A percentile compares a stretch with the other conserved stretches of the same genome.
phyloP scores from a whole-genome alignment of 2,113 vertebrate species.

The Clarias gariepinus region DNA sequence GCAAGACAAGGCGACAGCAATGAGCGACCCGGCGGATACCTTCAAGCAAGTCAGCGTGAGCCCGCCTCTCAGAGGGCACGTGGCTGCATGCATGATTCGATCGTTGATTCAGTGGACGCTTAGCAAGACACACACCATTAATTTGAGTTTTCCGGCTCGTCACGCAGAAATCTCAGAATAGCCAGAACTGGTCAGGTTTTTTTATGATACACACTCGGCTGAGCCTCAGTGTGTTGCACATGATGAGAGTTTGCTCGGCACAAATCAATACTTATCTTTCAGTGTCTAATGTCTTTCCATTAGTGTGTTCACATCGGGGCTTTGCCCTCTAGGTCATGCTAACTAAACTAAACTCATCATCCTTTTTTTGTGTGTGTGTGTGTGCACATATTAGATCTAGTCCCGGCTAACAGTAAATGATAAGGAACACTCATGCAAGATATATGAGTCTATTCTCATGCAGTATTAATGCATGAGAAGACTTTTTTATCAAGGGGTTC shows the following conservation, averaged over 20 bases:
- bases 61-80: not conserved
- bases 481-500: not conserved
- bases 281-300: constrained; percentile 13
- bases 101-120: not conserved
- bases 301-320: not conserved
- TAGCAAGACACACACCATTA: constrained; percentile 12
- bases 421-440: constrained; percentile 17
- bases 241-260: constrained; percentile 11
- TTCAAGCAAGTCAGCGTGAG: not conserved
- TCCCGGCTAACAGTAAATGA: not conserved
- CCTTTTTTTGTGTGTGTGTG: not conserved
- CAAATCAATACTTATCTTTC: constrained; percentile 1
- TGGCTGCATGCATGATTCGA: not conserved
- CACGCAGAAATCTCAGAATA: not conserved
- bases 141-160: not conserved
- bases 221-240: not conserved
- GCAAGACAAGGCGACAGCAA: constrained; percentile 27
- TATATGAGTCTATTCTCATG: constrained; percentile 18
- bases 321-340: constrained; percentile 11
- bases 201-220: not conserved
- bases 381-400: constrained; percentile 2
- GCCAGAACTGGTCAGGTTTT: not conserved
- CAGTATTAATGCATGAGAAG: constrained; percentile 18
- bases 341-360: constrained; percentile 12
- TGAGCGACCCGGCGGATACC: not conserved